Conservation (phyloP, 2,797 vertebrate genomes). For the Heliangelus exortis region DNA sequence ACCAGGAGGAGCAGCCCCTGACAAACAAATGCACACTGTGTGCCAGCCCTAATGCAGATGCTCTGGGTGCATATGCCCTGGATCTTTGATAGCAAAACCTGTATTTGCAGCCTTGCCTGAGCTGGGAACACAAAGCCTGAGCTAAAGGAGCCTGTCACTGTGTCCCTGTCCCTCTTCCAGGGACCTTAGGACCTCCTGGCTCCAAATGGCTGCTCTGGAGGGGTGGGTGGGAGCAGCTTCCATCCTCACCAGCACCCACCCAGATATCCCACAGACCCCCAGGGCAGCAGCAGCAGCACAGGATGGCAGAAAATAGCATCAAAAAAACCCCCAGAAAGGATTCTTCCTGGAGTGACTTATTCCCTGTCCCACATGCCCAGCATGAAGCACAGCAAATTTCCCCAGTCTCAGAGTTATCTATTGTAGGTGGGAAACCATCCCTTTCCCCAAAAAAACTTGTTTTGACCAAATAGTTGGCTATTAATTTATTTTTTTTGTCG, state of each 20-base stretch:
- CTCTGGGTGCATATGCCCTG: background rate
- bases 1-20: background rate
- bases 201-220: background rate
- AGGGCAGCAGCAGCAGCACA: background rate
- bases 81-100: slow-evolving; percentile 23
- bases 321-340: slow-evolving; percentile 5
- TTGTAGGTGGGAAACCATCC: background rate
- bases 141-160: slow-evolving; percentile 41
- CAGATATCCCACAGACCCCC: background rate
- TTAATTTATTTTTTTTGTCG: background rate
- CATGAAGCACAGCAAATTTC: background rate
- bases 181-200: background rate
- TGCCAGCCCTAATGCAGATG: background rate
- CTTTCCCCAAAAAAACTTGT: slow-evolving; percentile 12
- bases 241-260: background rate
- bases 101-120: background rate
- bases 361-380: background rate
- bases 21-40: background rate
- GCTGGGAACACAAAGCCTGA: background rate
- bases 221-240: background rate
- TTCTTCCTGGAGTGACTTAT: background rate
- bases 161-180: slow-evolving; percentile 41
- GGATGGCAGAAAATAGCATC: background rate
- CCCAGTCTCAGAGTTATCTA: background rate
- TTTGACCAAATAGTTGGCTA: background rate